Conservation (phyloP, 1,140 invertebrate genomes). For the Lasioglossum baleicum region DNA sequence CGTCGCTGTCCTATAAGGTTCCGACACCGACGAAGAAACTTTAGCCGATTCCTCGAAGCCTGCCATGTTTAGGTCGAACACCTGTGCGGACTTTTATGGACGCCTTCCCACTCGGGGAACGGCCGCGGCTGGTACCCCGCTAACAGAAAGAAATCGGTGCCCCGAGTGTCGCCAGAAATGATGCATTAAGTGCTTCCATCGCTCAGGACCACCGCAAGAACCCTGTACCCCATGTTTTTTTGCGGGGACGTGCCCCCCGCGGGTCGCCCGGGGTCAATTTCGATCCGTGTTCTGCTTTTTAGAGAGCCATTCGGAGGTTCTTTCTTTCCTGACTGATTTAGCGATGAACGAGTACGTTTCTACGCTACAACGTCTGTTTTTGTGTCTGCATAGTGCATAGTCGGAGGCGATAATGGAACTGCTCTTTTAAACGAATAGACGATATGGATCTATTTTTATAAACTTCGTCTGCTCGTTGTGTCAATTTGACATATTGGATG, state of each 20-base stretch:
- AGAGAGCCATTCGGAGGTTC: neutral
- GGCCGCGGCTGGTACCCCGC: neutral
- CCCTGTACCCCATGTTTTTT: neutral
- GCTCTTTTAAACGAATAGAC: no score
- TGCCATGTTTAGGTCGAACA: conserved; percentile 68
- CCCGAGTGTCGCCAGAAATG: conserved; percentile 49
- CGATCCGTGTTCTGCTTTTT: no score
- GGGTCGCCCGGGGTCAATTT: no score
- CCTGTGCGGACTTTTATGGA: conserved; percentile 67
- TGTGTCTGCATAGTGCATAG: no score
- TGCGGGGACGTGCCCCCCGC: neutral
- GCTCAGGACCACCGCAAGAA: neutral
- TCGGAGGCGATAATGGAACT: no score
- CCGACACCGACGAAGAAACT: conserved; percentile 52
- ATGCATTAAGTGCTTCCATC: conserved; percentile 47
- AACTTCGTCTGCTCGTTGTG: no score
- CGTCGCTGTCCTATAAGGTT: conserved; percentile 63
- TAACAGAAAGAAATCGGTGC: conserved; percentile 44
- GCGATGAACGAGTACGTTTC: no score
- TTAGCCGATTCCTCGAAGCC: conserved; percentile 65
- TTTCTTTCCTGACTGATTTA: neutral
- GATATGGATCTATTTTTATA: no score
- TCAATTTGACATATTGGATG: no score
- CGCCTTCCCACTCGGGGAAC: conserved; percentile 26
- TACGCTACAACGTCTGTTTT: no score